A percentile compares a stretch with the other conserved stretches of the same genome.
phyloP scores from a whole-genome alignment of 30 jellyfish, hydroid and myxozoan species.

The Hydra vulgaris region DNA sequence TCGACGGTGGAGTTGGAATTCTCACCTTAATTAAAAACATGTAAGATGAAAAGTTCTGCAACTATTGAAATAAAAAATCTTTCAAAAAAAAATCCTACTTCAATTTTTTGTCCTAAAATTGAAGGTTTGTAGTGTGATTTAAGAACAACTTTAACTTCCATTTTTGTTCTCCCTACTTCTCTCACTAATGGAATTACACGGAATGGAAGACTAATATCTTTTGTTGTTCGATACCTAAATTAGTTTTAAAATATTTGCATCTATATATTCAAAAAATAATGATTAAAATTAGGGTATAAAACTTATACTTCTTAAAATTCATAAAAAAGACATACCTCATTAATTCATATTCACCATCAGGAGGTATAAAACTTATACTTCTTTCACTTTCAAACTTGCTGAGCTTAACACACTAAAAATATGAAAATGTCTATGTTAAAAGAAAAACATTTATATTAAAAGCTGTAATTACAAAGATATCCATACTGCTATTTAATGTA shows the following conservation, averaged over 20 bases:
- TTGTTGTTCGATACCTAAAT: constrained; percentile 85
- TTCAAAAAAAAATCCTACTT: constrained; percentile 25
- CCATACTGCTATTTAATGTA: no score
- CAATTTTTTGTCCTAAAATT: constrained; percentile 91
- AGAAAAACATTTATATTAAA: no score
- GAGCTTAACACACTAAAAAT: constrained; percentile 73
- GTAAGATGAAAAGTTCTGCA: no score
- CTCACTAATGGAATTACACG: constrained; percentile 97
- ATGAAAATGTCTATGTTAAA: background rate
- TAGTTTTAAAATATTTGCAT: background rate
- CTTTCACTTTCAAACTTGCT: constrained; percentile 97
- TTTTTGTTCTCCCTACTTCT: constrained; percentile 87
- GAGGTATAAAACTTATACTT: constrained; percentile 93
- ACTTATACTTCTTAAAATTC: background rate
- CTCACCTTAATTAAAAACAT: constrained; percentile 39
- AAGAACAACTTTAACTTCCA: constrained; percentile 92
- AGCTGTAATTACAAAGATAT: no score
- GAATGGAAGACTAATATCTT: constrained; percentile 95
- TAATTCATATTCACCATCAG: constrained; percentile 94
- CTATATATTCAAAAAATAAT: no score
- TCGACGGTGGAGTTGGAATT: constrained; percentile 97
- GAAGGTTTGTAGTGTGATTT: constrained; percentile 92
- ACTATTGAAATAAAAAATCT: no score
- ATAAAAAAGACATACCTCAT: constrained; percentile 42
- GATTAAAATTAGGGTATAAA: background rate